Conservation (phyloP, 2,113 vertebrate species). For the Orientallactaga bullata region DNA sequence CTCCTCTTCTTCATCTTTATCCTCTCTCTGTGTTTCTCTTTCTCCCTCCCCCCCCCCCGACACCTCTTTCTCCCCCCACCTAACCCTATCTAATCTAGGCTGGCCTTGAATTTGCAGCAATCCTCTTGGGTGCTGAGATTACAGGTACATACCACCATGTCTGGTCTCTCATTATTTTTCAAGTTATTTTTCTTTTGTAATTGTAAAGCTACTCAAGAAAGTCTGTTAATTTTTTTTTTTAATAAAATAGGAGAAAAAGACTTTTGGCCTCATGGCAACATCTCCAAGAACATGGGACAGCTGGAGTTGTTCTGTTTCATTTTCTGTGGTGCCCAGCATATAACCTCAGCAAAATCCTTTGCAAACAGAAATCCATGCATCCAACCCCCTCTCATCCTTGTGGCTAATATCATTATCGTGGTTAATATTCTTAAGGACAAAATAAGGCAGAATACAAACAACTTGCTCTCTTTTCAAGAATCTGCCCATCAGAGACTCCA, state of each 20-base stretch:
- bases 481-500: not conserved
- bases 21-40: too few species aligned
- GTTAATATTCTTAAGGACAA: slow-evolving; percentile 52
- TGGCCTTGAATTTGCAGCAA: not conserved
- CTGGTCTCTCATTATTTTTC: not conserved
- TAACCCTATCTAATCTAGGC: not conserved
- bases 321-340: not conserved
- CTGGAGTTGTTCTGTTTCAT: not conserved
- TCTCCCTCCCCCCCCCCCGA: too few species aligned
- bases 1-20: not conserved
- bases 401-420: not conserved
- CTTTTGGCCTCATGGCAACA: not conserved
- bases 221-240: not conserved
- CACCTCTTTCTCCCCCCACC: too few species aligned
- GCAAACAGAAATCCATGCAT: not conserved
- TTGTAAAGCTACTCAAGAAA: not conserved
- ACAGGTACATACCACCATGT: too few species aligned
- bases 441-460: slow-evolving; percentile 16
- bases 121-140: too few species aligned
- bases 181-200: not conserved
- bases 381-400: not conserved
- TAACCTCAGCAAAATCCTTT: slow-evolving; percentile 4
- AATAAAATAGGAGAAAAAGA: not conserved
- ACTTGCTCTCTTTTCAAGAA: slow-evolving; percentile 14
- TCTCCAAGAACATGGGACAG: not conserved